Percentiles rank a stretch among this genome's conserved stretches.
Evolutionary conservation across 2,113 vertebrate species (phyloP).

Genomic region (Pterophyllum scalare): DNA sequence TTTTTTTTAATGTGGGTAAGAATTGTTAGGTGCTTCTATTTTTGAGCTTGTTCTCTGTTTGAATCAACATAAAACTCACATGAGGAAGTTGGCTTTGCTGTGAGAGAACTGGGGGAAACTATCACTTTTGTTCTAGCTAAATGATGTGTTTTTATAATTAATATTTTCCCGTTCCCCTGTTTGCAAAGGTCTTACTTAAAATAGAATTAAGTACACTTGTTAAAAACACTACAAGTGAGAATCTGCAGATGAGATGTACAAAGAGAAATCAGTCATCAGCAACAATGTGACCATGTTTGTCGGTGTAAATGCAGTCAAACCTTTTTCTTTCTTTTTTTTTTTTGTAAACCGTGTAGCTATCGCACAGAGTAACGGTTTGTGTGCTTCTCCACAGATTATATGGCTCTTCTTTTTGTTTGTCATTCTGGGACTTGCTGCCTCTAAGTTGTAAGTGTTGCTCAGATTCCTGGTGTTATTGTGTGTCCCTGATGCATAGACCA

Average conservation of each 20-base stretch:
- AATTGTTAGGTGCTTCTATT: not conserved
- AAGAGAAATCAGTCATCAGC: not conserved
- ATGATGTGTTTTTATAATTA: not conserved
- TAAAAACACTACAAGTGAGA: not conserved
- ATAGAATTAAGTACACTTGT: not conserved
- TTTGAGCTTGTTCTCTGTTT: not conserved
- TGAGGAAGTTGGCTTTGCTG: slow-evolving; percentile 36
- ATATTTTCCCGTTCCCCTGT: not conserved
- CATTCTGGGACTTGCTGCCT: slow-evolving; percentile 73
- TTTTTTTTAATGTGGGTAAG: not conserved
- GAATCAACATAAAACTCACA: not conserved
- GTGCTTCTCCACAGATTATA: slow-evolving; percentile 61
- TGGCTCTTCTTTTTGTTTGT: slow-evolving; percentile 75
- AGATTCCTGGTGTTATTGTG: not conserved
- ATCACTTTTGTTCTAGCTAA: slow-evolving; percentile 8
- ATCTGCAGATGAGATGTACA: not conserved
- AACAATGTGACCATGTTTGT: not conserved
- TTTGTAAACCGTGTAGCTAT: not conserved
- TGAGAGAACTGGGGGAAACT: not conserved
- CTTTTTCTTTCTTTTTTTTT: no score
- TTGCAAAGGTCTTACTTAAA: not conserved
- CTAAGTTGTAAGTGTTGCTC: slow-evolving; percentile 75
- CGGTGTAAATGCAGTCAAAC: not conserved
- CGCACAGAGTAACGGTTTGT: not conserved
- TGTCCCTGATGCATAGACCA: not conserved